Evolutionary conservation across 2,888 invertebrate species (phyloP).

Genomic region (Parnassius apollo): DNA sequence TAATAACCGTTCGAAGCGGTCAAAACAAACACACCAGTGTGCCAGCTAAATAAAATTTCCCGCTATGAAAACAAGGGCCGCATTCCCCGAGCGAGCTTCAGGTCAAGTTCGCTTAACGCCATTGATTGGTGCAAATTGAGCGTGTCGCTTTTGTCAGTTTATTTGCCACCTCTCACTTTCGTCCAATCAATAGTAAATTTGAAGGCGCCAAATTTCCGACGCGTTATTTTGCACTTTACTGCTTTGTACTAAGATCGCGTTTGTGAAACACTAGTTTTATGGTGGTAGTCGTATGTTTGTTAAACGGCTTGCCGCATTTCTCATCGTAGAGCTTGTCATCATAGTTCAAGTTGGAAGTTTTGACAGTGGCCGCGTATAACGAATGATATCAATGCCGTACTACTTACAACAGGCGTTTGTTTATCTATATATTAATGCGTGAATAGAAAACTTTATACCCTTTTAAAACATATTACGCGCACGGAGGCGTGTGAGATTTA

Average conservation of each 20-base stretch:
- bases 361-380: not conserved
- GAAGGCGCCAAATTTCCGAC: not conserved
- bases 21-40: slow-evolving; percentile 19
- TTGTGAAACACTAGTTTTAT: not conserved
- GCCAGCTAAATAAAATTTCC: slow-evolving; percentile 27
- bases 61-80: slow-evolving; percentile 34
- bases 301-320: slow-evolving; percentile 12
- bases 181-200: slow-evolving; percentile 31
- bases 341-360: slow-evolving; percentile 20
- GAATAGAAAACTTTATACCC: too few relatives aligned
- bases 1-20: not conserved
- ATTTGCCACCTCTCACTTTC: slow-evolving; percentile 36
- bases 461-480: too few relatives aligned
- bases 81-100: slow-evolving; percentile 36
- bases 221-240: not conserved
- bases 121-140: slow-evolving; percentile 64
- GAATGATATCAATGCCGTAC: slow-evolving; percentile 3
- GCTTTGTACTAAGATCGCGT: not conserved
- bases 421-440: not conserved
- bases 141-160: slow-evolving; percentile 43
- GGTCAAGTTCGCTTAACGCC: slow-evolving; percentile 55
- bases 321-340: slow-evolving; percentile 16
- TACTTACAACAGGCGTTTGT: not conserved
- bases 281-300: not conserved
- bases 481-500: too few relatives aligned